Evolutionary conservation across 2,888 invertebrate genomes (phyloP), one percentile per base, ranked within the genome.

Genomic region (Luperina nickerlii): DNA sequence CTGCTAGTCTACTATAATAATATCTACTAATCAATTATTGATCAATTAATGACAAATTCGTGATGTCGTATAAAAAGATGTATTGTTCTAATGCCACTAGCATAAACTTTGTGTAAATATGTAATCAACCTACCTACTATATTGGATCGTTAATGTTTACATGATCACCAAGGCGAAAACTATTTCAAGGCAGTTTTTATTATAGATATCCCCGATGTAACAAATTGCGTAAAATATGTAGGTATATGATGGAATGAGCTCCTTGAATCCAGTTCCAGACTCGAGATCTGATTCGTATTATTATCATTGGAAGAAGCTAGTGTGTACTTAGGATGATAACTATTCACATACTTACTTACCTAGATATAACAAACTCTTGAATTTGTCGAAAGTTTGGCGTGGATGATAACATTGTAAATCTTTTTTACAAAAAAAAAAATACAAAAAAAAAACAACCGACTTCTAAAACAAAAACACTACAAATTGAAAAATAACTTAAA

Each of bases 131-230:
- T 54, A 74, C 66, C 60, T 54, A 70, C 70, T 83, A 65, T 60
- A 80, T 74, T 76, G 48, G 69, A 85, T 77, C 71, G 78, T 86
- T 79, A 74, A 77, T 86, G 86, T 86, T 85, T 88, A 86, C 88
- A 88, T 77, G 82, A 87, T 87, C 75, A 85, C 86, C 74, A 85
- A 79, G 72, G 76, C 76, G 76, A 73, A 87, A 85, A 87, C 76
- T 87, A 85, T 86, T 86, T 86, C 88, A 86, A 86, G 88, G 88
- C 68, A 77, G 76, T 72, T 54, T 82, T 78, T 85, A 87, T 81
- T 85, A 87, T 85, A 87, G 85, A 82, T 87, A 86, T 87, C 62
- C 72, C 78, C 72, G 63, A 73, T 87, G 75, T 84, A 86, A 78
- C 87, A 57, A 84, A 87, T 81, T 78, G 66, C 68, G 74, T 81